These are phyloP conservation scores for Sisyra terminalis DNA, from an alignment of 2,888 invertebrate species.

Conservation along the genomic window DNA sequence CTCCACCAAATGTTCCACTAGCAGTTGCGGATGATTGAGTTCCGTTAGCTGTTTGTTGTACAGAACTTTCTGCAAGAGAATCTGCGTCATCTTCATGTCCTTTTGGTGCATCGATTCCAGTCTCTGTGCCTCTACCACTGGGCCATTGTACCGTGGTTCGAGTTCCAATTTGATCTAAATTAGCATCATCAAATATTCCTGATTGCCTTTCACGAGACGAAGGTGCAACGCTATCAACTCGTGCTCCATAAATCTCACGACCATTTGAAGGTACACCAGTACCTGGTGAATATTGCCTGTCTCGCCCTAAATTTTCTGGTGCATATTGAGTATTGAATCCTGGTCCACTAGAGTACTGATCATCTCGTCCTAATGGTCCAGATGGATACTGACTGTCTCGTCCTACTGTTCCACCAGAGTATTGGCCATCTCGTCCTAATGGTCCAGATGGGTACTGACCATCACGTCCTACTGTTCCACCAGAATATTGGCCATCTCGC, in stretches of 20 bases:
- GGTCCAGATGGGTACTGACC: not conserved
- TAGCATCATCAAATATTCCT: not conserved
- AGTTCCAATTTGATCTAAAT: constrained; percentile 3
- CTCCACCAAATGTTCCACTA: constrained; percentile 57
- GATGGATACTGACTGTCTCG: not conserved
- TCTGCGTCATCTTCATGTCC: constrained; percentile 42
- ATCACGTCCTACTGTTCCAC: no score
- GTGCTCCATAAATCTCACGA: no score
- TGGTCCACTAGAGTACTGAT: not conserved
- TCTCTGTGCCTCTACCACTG: no score
- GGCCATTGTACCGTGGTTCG: not conserved
- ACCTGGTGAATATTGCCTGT: not conserved
- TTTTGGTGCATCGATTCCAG: not conserved
- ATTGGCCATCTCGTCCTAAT: no score
- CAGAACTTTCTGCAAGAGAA: constrained; percentile 55
- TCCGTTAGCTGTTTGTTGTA: constrained; percentile 36
- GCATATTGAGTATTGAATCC: not conserved
- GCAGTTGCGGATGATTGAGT: constrained; percentile 63
- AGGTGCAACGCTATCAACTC: not conserved
- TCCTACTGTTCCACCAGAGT: no score
- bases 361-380: not conserved
- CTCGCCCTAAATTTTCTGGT: not conserved
- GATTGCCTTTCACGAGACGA: not conserved
- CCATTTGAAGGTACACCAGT: no score
- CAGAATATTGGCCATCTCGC: no score